Evolutionary conservation across 2,888 invertebrate species (phyloP).

Genomic region (Cacoxenus indagator): DNA sequence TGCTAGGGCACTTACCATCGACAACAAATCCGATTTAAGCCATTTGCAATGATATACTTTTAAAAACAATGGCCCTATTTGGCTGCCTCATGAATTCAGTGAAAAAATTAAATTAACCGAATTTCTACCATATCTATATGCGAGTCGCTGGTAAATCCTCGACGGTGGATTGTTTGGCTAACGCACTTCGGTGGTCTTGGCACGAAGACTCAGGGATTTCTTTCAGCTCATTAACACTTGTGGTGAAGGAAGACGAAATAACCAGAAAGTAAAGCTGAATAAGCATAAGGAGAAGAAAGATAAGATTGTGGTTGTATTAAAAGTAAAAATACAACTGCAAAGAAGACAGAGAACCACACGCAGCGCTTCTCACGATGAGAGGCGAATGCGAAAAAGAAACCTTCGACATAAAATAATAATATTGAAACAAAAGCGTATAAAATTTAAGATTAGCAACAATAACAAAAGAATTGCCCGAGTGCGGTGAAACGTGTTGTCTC

Average conservation of each 20-base stretch:
- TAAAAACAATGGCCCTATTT: no score
- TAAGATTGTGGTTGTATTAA: not conserved
- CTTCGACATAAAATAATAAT: not conserved
- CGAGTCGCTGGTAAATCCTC: not conserved
- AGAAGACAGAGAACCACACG: no score
- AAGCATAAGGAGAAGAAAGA: not conserved
- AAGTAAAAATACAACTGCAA: not conserved
- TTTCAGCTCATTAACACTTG: conserved; percentile 64
- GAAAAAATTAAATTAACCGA: no score
- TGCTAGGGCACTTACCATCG: no score
- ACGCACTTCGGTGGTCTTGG: conserved; percentile 10
- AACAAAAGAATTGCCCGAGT: conserved; percentile 39
- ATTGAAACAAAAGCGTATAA: conserved; percentile 35
- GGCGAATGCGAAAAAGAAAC: not conserved
- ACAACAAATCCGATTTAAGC: no score
- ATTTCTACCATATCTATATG: no score
- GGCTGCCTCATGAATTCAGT: no score
- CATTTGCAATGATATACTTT: no score
- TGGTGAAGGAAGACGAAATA: conserved; percentile 22
- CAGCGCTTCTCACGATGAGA: conserved; percentile 65
- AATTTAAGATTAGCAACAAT: conserved; percentile 64
- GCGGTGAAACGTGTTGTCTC: not conserved
- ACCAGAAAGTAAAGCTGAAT: conserved; percentile 29
- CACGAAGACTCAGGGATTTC: conserved; percentile 41
- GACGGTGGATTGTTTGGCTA: not conserved